Evolutionary conservation across 2,113 vertebrate genomes (phyloP).

Genomic region (Erythrolamprus reginae): DNA sequence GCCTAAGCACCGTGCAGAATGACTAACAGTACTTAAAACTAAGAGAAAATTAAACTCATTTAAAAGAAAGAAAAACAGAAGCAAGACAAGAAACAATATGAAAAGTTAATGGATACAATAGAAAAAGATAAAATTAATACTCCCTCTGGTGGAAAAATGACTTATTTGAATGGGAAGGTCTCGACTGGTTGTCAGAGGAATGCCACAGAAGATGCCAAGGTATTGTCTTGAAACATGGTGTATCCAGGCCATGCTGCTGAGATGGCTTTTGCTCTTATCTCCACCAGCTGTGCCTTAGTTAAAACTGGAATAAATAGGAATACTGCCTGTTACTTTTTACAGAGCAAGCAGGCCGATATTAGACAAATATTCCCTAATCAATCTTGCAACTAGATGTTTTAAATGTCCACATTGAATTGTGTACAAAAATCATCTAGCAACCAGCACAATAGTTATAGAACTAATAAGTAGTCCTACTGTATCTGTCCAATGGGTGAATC

Average conservation of each 20-base stretch:
- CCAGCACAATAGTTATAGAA: not conserved
- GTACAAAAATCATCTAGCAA: not conserved
- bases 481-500: too few relatives aligned
- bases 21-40: not conserved
- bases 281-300: not conserved
- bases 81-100: not conserved
- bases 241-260: not conserved
- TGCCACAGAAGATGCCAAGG: not conserved
- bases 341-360: not conserved
- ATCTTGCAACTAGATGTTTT: not conserved
- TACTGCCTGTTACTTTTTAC: not conserved
- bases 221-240: not conserved
- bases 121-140: not conserved
- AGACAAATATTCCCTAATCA: not conserved
- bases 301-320: not conserved
- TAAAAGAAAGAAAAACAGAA: not conserved
- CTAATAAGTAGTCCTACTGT: not conserved
- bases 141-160: not conserved
- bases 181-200: not conserved
- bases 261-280: not conserved
- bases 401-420: not conserved
- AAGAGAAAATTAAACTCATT: not conserved
- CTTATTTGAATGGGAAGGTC: not conserved
- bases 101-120: not conserved
- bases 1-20: not conserved